Evolutionary conservation across 2,888 invertebrate species (phyloP).

Genomic region (Sabellastarte sp.): DNA sequence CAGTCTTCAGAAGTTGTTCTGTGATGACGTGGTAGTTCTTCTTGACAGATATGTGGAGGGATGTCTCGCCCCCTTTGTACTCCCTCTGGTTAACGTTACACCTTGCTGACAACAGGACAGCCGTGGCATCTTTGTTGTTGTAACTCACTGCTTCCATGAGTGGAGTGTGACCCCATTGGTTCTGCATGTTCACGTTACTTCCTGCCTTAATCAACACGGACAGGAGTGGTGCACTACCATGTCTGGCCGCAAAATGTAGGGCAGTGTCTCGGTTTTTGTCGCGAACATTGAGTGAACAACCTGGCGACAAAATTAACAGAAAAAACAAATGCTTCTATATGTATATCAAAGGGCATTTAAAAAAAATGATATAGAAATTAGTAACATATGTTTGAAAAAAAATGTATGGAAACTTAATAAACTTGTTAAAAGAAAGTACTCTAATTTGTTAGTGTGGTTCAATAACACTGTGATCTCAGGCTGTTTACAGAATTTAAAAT

Average conservation of each 20-base stretch:
- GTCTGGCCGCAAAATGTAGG: conserved; percentile 55
- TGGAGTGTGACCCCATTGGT: conserved; percentile 58
- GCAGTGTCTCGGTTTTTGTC: conserved; percentile 58
- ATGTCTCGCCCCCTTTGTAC: conserved; percentile 55
- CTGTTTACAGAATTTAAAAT: too few relatives aligned
- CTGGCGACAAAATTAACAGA: conserved; percentile 19
- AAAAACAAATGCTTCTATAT: too few relatives aligned
- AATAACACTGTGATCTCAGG: too few relatives aligned
- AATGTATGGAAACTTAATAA: too few relatives aligned
- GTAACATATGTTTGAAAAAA: too few relatives aligned
- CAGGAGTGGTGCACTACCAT: conserved; percentile 55
- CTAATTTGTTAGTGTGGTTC: too few relatives aligned
- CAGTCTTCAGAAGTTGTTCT: conserved; percentile 46
- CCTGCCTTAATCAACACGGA: conserved; percentile 51
- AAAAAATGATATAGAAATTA: too few relatives aligned
- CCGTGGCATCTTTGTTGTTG: conserved; percentile 56
- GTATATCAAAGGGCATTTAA: too few relatives aligned
- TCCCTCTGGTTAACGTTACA: conserved; percentile 57
- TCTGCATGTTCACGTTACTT: conserved; percentile 55
- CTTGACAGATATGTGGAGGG: conserved; percentile 56
- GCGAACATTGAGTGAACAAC: conserved; percentile 53
- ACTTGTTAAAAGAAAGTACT: too few relatives aligned
- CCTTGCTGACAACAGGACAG: conserved; percentile 40
- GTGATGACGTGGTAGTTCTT: conserved; percentile 56
- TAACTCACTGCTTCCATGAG: conserved; percentile 59